Evolutionary conservation across 2,888 invertebrate genomes (phyloP).

Genomic region (Ophion slaviceki): DNA sequence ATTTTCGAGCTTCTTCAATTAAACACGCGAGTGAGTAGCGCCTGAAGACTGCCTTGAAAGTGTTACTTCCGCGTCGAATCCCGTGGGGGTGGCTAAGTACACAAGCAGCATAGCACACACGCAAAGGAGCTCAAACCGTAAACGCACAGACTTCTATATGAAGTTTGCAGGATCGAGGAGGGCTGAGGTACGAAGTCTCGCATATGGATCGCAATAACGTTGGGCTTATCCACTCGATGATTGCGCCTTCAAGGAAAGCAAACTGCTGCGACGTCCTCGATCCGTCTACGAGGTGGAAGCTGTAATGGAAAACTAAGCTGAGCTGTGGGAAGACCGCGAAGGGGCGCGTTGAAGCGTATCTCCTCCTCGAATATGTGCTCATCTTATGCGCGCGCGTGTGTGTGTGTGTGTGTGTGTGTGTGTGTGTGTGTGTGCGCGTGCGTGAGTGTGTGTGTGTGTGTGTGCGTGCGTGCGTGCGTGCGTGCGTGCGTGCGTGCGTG

Average conservation of each 20-base stretch:
- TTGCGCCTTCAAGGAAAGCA: slow-evolving; percentile 56
- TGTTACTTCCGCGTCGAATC: background rate
- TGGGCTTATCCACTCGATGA: slow-evolving; percentile 53
- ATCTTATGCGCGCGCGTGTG: background rate
- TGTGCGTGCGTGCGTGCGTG: too few species aligned
- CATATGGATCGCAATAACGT: slow-evolving; percentile 56
- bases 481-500: too few species aligned
- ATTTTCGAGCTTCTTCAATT: background rate
- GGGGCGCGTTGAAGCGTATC: slow-evolving; percentile 34
- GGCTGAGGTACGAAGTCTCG: slow-evolving; percentile 33
- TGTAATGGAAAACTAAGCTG: slow-evolving; percentile 72
- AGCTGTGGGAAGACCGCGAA: slow-evolving; percentile 43
- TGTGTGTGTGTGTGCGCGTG: too few species aligned
- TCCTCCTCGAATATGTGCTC: background rate
- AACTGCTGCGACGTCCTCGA: slow-evolving; percentile 51
- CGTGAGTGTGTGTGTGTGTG: too few species aligned
- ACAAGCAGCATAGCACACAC: background rate
- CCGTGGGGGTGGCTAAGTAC: background rate
- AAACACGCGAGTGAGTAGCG: background rate
- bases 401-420: too few species aligned
- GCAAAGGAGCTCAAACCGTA: background rate
- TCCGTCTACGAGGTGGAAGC: slow-evolving; percentile 57
- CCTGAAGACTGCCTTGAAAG: background rate
- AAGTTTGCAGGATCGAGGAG: background rate
- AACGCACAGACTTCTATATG: background rate